phyloP scores from a whole-genome alignment of 2,113 vertebrate genomes.

The Strix aluco region DNA sequence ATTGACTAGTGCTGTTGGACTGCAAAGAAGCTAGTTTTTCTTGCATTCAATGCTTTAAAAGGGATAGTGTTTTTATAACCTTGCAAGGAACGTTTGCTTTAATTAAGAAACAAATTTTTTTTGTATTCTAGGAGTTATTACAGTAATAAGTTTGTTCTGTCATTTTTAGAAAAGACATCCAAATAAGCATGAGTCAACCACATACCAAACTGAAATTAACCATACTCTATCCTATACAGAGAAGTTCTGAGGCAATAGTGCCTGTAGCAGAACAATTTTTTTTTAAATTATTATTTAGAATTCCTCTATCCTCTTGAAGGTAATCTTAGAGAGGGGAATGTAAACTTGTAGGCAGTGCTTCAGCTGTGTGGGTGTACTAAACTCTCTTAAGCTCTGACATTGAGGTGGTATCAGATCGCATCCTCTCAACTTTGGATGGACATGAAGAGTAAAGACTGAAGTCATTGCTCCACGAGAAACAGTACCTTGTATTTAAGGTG shows the following conservation, averaged over 20 bases:
- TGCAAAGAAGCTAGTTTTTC: background rate
- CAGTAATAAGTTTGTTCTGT: background rate
- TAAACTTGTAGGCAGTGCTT: background rate
- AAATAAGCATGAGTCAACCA: background rate
- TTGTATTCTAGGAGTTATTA: background rate
- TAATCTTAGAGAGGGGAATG: background rate
- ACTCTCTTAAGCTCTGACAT: background rate
- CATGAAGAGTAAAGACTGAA: background rate
- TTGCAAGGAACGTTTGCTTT: background rate
- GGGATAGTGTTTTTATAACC: background rate
- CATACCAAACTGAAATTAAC: background rate
- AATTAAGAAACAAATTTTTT: background rate
- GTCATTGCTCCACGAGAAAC: background rate
- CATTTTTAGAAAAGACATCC: background rate
- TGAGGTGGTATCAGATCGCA: background rate
- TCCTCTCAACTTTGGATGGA: background rate
- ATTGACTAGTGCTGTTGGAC: background rate
- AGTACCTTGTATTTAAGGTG: background rate
- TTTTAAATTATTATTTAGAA: background rate
- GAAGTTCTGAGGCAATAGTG: background rate
- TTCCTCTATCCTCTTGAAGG: background rate
- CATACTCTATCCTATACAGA: background rate
- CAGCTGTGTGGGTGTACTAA: background rate
- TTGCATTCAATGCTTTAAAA: background rate
- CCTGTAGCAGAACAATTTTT: background rate